Percentiles rank a stretch among this genome's conserved stretches.
phyloP scores from a whole-genome alignment of 2,113 vertebrate genomes.

The Hystrix brachyura region DNA sequence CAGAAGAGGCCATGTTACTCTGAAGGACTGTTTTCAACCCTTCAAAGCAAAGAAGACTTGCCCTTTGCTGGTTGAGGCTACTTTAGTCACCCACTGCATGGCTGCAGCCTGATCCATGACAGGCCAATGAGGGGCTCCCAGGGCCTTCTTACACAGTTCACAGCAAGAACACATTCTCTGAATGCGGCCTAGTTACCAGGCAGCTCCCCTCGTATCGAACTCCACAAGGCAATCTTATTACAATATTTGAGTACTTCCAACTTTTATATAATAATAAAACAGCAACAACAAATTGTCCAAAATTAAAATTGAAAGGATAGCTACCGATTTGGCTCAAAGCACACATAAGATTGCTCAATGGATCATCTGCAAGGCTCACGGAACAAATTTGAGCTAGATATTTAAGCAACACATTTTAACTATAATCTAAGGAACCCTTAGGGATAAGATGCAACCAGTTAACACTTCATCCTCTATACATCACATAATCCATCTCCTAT shows the following conservation, averaged over 20 bases:
- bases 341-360: background rate
- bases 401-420: background rate
- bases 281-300: conserved; percentile 24
- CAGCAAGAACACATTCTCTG: background rate
- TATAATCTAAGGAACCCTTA: conserved; percentile 10
- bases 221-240: background rate
- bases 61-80: background rate
- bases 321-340: conserved; percentile 31
- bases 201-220: background rate
- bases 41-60: background rate
- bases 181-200: background rate
- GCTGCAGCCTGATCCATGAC: background rate
- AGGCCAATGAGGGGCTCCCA: background rate
- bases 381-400: conserved; percentile 7
- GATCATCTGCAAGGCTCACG: background rate
- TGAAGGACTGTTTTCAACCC: background rate
- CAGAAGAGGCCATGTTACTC: background rate
- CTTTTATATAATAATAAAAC: background rate
- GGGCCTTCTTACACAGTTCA: background rate
- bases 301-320: conserved; percentile 51
- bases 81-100: background rate
- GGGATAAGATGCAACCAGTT: conserved; percentile 10
- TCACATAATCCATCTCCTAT: background rate
- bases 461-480: background rate
- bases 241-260: conserved; percentile 26